Base-by-base conservation (phyloP, 2,888 invertebrate species). In the Steinernema hermaphroditum region DNA sequence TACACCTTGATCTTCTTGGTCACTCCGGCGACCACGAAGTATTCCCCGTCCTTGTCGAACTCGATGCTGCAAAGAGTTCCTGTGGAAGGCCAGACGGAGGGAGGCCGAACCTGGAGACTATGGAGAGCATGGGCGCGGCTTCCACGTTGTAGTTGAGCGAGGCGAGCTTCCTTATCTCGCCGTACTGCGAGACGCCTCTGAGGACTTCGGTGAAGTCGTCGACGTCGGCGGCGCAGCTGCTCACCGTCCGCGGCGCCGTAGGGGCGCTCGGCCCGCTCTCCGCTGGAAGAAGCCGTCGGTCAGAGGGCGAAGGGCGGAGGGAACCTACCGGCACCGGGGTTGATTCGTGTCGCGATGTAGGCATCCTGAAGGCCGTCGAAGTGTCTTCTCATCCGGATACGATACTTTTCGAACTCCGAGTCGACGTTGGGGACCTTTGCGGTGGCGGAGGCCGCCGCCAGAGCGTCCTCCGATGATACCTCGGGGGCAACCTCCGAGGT, bases 1-100 rank as follows among this genome's bases (percentile, higher is more conserved):
- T 82, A 94, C 14, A 88, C 92, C 89, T 95, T 95, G 74, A 96
- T 95, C 76, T 93, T 91, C 87, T 94, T 94, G 0, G 94, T 94
- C 14, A 96, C 94, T 1, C 96, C 95, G 41, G 95, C 95, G 81
- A 96, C 94, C 0, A 95, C 95, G 88, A 96, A 94, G 88, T 92
- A 93, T 89, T 96, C 94, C 87, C 93, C 92, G 88, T 96, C 95
- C 88, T 94, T 93, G 87, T 96, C 95, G 89, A 96, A 96, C 88
- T 95, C 95, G 81, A 96, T 94, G 82, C 94, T 94, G 29, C 71
- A 78, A 69, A 49, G n/a, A 22, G 43, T n/a, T n/a, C n/a, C n/a
- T n/a, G 68, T 72, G 72, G 37, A 8, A 69, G n/a, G n/a, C n/a
- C n/a, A n/a, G n/a, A n/a, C 12, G 37, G 37, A 37, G 37, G 37